phyloP scores from a whole-genome alignment of 2,113 vertebrate species.

The Gymnogyps californianus region DNA sequence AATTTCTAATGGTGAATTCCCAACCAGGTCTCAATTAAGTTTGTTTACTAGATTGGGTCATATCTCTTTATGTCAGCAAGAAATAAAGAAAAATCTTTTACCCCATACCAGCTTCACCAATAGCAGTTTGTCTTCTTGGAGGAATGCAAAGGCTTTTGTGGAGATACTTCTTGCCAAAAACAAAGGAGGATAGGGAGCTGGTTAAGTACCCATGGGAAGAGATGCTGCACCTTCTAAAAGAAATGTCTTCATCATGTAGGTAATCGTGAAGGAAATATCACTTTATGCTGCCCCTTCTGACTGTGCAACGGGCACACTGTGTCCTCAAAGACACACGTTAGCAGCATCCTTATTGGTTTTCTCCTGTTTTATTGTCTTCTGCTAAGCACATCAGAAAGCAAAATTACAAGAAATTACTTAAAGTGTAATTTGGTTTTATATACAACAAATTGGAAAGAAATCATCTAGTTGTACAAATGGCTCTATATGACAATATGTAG shows the following conservation, averaged over 20 bases:
- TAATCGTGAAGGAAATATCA: not conserved
- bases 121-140: not conserved
- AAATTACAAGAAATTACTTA: not conserved
- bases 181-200: not conserved
- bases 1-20: not conserved
- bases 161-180: not conserved
- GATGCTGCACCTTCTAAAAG: not conserved
- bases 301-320: rapidly evolving
- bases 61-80: not conserved
- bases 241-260: rapidly evolving
- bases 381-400: not conserved
- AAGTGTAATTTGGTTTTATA: not conserved
- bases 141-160: not conserved
- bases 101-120: not conserved
- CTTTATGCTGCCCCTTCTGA: not conserved
- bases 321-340: not conserved
- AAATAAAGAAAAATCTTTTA: not conserved
- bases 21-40: not conserved
- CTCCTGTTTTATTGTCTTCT: not conserved
- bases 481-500: not conserved
- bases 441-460: not conserved
- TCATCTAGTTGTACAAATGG: not conserved
- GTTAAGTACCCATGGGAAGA: not conserved
- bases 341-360: not conserved
- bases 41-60: not conserved